Base-by-base conservation (phyloP, 2,888 invertebrate genomes). In the Ormyrus pomaceus region DNA sequence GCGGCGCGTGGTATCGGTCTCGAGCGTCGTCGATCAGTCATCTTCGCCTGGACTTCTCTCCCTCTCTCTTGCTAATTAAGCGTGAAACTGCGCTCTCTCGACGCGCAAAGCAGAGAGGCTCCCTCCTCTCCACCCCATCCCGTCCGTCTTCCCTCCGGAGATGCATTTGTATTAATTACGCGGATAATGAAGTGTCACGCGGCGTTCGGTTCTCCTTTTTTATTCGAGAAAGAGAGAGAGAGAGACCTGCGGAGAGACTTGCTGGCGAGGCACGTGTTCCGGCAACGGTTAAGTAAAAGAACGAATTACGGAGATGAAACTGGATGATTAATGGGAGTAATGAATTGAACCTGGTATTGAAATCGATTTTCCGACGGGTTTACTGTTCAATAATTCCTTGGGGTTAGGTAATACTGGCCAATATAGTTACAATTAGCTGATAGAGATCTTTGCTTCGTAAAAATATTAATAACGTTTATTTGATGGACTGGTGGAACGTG, bases 151-250 rank as follows among this genome's bases (percentile, higher is more conserved):
- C 3, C 34, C 81, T 81, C 81, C 45, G 68, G 81, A 79, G 81
- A 78, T 81, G 81, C 81, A 81, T 81, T 81, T 81, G 78, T 81
- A 81, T 81, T 76, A 79, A 81, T 81, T 81, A 79, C 55, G 74
- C 48, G 81, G 68, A 75, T 79, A 79, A 81, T 79, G 78, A 81
- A 81, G 81, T 76, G 78, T 76, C 72, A 51, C 70, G 64, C 56
- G 53, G 50, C 11, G 56, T 59, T 71, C 65, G 58, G 9, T 19
- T 56, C 70, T 61, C 10, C 66, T 76, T 79, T 66, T 51, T 73
- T 64, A 55, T 58, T 55, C 58, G 46, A 8, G 13, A 34, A 11
- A 55, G 11, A 8, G 45, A n/a, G 10, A 11, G 72, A 72, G 53
- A 62, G 53, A 19, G 50, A n/a, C 34, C n/a, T 45, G 64, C 11